Percentiles rank a stretch among this genome's conserved stretches.
Conservation (phyloP, 2,113 vertebrate species). For the Colistium nudipinnis region DNA sequence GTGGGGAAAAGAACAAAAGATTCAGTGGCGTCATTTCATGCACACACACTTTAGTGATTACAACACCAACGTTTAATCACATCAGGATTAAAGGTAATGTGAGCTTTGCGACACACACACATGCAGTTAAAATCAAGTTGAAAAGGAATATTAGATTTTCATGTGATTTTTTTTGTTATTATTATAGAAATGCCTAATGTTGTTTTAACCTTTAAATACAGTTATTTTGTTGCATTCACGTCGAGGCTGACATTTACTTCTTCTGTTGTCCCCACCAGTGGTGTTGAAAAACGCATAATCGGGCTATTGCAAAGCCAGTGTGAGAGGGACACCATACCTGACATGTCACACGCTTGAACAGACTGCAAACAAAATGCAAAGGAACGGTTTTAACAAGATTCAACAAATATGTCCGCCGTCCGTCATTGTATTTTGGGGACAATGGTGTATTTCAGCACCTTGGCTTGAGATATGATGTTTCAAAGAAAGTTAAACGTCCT, state of each 20-base stretch:
- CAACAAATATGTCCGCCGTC: not conserved
- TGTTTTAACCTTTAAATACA: too few species aligned
- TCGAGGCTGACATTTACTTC: not conserved
- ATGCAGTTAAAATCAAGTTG: not conserved
- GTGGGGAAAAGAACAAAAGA: not conserved
- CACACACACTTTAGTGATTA: not conserved
- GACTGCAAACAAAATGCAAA: not conserved
- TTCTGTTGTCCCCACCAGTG: not conserved
- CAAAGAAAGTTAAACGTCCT: not conserved
- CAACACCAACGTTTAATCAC: too few species aligned
- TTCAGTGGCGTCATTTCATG: not conserved
- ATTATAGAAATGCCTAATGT: not conserved
- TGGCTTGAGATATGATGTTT: not conserved
- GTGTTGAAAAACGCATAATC: not conserved
- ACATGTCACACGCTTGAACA: not conserved
- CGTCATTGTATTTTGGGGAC: not conserved
- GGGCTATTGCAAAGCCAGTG: not conserved
- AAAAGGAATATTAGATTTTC: not conserved
- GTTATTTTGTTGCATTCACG: not conserved
- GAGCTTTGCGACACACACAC: not conserved
- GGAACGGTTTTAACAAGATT: conserved; percentile 6
- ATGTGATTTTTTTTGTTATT: not conserved
- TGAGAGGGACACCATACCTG: not conserved
- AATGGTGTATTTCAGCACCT: conserved; percentile 6
- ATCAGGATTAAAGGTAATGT: not conserved